These are phyloP conservation scores for Caenorhabditis sp. DNA, from an alignment of 2,888 invertebrate species.

Conservation along the genomic window DNA sequence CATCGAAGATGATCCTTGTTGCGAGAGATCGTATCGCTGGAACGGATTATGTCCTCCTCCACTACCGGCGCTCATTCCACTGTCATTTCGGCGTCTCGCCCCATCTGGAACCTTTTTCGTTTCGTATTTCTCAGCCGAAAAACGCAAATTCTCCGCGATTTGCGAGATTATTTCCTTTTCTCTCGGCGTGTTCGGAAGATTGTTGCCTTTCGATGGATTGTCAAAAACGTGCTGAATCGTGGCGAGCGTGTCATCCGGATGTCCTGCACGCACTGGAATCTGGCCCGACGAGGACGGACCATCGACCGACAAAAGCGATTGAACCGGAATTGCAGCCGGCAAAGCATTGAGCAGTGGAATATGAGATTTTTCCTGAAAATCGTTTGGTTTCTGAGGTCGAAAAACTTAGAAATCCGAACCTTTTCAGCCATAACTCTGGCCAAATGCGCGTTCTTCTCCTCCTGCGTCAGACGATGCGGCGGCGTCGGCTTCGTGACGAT, in stretches of 20 bases:
- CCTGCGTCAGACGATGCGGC: constrained; percentile 30
- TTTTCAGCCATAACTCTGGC: constrained; percentile 25
- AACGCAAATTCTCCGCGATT: constrained; percentile 33
- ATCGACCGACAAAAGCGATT: too few relatives aligned
- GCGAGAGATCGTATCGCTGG: not conserved
- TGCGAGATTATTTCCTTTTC: constrained; percentile 46
- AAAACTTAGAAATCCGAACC: too few relatives aligned
- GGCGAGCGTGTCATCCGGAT: constrained; percentile 32
- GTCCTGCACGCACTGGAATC: not conserved
- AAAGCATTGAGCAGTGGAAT: too few relatives aligned
- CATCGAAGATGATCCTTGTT: not conserved
- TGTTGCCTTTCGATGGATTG: constrained; percentile 9
- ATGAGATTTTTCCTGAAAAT: constrained; percentile 20
- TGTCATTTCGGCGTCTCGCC: not conserved
- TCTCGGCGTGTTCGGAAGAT: constrained; percentile 24
- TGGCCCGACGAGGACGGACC: not conserved
- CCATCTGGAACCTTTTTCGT: not conserved
- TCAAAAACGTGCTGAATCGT: constrained; percentile 36
- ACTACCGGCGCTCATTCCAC: not conserved
- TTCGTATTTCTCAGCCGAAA: constrained; percentile 20
- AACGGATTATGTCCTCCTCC: constrained; percentile 1
- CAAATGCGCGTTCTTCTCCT: constrained; percentile 45
- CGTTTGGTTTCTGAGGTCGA: too few relatives aligned
- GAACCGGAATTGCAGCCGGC: too few relatives aligned
- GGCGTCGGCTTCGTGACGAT: constrained; percentile 29